Conservation (phyloP, 2,113 vertebrate species). For the Bubo scandiacus region DNA sequence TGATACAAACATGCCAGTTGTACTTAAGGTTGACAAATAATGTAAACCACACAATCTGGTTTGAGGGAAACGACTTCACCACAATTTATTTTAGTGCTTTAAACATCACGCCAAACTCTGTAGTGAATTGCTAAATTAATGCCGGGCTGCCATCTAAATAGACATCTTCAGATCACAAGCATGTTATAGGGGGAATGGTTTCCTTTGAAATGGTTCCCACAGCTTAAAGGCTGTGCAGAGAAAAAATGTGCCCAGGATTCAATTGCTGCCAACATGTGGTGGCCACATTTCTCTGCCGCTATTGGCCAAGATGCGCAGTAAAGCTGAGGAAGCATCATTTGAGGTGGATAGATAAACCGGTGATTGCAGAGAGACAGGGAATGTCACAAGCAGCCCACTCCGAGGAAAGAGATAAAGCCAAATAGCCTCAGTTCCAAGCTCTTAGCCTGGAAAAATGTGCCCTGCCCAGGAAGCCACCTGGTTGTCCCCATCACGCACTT, state of each 20-base stretch:
- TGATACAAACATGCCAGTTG: slow-evolving; percentile 71
- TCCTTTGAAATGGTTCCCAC: slow-evolving; percentile 85
- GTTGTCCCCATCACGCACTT: not conserved
- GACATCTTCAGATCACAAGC: slow-evolving; percentile 82
- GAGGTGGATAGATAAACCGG: slow-evolving; percentile 45
- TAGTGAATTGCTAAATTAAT: slow-evolving; percentile 79
- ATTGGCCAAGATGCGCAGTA: slow-evolving; percentile 17
- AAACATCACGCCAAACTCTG: slow-evolving; percentile 76
- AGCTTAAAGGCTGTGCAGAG: slow-evolving; percentile 75
- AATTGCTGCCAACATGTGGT: slow-evolving; percentile 84
- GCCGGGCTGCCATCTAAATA: slow-evolving; percentile 77
- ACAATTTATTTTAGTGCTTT: slow-evolving; percentile 79
- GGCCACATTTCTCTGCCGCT: slow-evolving; percentile 78
- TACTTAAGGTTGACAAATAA: slow-evolving; percentile 74
- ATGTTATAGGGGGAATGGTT: slow-evolving; percentile 80
- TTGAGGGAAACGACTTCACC: slow-evolving; percentile 70
- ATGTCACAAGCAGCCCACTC: not conserved
- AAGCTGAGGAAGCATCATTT: slow-evolving; percentile 43
- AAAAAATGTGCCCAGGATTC: slow-evolving; percentile 78
- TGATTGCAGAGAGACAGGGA: slow-evolving; percentile 4
- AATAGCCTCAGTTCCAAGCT: not conserved
- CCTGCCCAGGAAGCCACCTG: not conserved
- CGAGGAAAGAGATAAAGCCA: not conserved
- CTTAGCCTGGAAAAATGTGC: not conserved
- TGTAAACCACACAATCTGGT: slow-evolving; percentile 75